Percentiles rank a stretch among this genome's conserved stretches.
phyloP scores from a whole-genome alignment of 1,140 invertebrate species.

The Saccostrea cuccullata region DNA sequence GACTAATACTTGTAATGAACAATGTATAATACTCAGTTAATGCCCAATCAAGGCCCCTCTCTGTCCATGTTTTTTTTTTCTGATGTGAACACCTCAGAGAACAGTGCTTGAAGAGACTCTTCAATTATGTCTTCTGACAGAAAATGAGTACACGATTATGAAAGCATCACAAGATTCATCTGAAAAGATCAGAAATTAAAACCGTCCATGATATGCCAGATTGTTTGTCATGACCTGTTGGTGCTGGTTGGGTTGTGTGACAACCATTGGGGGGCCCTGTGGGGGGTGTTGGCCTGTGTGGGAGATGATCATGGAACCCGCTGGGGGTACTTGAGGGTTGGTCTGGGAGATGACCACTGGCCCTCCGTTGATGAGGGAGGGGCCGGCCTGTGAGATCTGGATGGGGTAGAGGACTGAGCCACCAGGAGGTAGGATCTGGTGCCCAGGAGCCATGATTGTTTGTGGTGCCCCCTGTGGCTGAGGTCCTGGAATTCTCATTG shows the following conservation, averaged over 20 bases:
- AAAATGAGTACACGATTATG: not conserved
- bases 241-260: conserved; percentile 19
- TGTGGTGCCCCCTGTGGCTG: not conserved
- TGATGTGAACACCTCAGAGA: not conserved
- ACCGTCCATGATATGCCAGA: conserved; percentile 9
- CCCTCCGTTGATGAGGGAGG: conserved; percentile 11
- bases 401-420: conserved; percentile 23
- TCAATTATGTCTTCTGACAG: not conserved
- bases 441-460: not conserved
- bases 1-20: conserved; percentile 1
- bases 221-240: not conserved
- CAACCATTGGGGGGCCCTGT: conserved; percentile 5
- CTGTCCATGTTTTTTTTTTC: not conserved
- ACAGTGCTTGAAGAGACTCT: not conserved
- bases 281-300: not conserved
- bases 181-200: not conserved
- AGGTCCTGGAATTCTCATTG: not conserved
- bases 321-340: conserved; percentile 2
- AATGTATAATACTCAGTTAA: not conserved
- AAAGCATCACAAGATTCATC: not conserved
- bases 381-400: not conserved
- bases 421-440: not conserved
- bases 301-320: conserved; percentile 9
- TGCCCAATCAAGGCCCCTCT: not conserved
- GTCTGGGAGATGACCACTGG: conserved; percentile 28